Evolutionary conservation across 2,888 invertebrate genomes (phyloP), one percentile per base, ranked within the genome.

Genomic region (Trachelus stipa): DNA sequence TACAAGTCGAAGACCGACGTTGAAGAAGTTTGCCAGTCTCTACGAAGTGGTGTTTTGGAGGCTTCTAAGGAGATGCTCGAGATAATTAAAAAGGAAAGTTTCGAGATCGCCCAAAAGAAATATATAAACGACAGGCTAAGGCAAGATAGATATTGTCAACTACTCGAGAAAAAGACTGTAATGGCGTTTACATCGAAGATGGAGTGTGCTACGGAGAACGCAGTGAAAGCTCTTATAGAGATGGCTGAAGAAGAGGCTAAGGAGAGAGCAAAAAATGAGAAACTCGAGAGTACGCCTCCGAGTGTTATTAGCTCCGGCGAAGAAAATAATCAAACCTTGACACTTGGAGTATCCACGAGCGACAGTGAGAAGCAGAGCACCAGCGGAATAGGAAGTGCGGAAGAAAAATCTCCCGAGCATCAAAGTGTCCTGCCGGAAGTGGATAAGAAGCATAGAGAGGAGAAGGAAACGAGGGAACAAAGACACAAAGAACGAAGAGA

Each of bases 1-100:
- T 91, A 91, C 77, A 91, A 91, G 77, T 91, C 91, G 4, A 91
- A 91, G 77, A 89, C 90, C 4, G 91, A 91, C 73, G 91, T 91
- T 11, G 89, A 91, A 30, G 91, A 91, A 76, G 90, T 91, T 1
- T 91, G 91, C 71, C 89, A 89, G 33, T 90, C 91, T 1, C 71
- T 91, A 12, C 85, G 90, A 23, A 85, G 84, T 12, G 91, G 87
- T 0, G 91, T 91, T 0, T 83, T 88, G 4, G 87, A 90, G 11
- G 90, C 91, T 0, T 91, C 91, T 1, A 90, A 90, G 68, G 88
- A 89, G 34, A 87, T 90, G 33, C 75, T 90, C 2, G 88, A 89
- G 15, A 87, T 84, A 69, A 91, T 91, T 74, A 87, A 86, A 11
- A 88, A 87, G 6, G 91, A 91, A 73, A 88, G 89, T 68, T 80